These are phyloP conservation scores for Selenia dentaria DNA, from an alignment of 2,888 invertebrate species.

Conservation along the genomic window DNA sequence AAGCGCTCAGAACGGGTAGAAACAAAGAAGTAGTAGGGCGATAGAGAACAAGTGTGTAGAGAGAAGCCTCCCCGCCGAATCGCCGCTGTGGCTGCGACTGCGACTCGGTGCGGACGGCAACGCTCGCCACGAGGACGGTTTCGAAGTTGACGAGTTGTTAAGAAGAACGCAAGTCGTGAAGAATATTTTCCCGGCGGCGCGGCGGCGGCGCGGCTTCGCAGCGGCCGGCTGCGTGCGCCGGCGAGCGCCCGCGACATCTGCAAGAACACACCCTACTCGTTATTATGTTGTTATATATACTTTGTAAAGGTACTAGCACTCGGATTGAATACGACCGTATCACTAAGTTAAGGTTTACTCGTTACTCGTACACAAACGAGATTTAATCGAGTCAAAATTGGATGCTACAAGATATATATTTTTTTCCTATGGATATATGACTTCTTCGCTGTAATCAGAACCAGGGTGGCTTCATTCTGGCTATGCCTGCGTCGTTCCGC, in stretches of 20 bases:
- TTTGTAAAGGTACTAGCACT: too few species aligned
- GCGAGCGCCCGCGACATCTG: constrained; percentile 51
- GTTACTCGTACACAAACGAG: too few species aligned
- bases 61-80: constrained; percentile 13
- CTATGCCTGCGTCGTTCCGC: too few species aligned
- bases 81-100: constrained; percentile 1
- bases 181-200: constrained; percentile 5
- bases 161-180: constrained; percentile 25
- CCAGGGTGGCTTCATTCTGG: too few species aligned
- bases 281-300: too few species aligned
- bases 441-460: too few species aligned
- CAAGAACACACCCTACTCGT: constrained; percentile 27
- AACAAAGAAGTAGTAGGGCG: constrained; percentile 2
- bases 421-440: too few species aligned
- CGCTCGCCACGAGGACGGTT: constrained; percentile 8
- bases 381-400: too few species aligned
- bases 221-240: constrained; percentile 24
- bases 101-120: constrained; percentile 7
- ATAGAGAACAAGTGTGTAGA: constrained; percentile 3
- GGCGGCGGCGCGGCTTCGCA: constrained; percentile 15
- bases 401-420: too few species aligned
- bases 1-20: constrained; percentile 6
- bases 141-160: constrained; percentile 15
- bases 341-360: too few species aligned
- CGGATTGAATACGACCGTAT: too few species aligned